These are phyloP conservation scores for Homarus gammarus DNA, from an alignment of 2,888 invertebrate species.

Conservation along the genomic window DNA sequence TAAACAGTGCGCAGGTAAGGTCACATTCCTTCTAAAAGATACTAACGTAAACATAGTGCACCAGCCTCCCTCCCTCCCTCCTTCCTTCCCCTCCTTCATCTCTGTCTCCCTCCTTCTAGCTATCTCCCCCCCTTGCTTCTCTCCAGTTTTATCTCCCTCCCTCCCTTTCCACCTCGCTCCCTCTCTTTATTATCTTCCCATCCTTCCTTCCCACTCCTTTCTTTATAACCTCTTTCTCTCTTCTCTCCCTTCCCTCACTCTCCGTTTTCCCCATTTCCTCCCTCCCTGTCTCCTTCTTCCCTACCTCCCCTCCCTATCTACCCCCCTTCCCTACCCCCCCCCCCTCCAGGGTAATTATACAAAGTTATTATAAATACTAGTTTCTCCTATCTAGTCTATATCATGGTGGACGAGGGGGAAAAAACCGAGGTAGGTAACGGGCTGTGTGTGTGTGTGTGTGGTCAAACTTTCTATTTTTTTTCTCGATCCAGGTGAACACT, in stretches of 20 bases:
- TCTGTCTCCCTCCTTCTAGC: no score
- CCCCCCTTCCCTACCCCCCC: background rate
- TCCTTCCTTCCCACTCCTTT: no score
- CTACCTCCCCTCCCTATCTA: background rate
- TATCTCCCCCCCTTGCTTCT: background rate
- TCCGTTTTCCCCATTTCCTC: background rate
- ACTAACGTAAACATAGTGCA: conserved; percentile 23
- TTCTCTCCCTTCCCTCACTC: no score
- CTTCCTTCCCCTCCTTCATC: background rate
- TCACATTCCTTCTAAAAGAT: conserved; percentile 23
- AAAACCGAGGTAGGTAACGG: no score
- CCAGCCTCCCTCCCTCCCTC: conserved; percentile 34
- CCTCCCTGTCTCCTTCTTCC: conserved; percentile 35
- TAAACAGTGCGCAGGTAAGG: conserved; percentile 26
- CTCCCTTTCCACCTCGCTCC: no score
- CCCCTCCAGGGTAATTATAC: background rate
- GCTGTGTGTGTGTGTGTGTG: no score
- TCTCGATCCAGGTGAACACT: no score
- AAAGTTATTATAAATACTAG: background rate
- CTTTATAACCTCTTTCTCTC: background rate
- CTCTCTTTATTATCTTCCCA: no score
- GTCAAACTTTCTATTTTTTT: no score
- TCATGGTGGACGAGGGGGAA: no score
- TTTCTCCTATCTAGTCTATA: background rate
- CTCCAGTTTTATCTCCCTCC: no score